phyloP scores from a whole-genome alignment of 2,888 invertebrate genomes.

The Nomada fabriciana region DNA sequence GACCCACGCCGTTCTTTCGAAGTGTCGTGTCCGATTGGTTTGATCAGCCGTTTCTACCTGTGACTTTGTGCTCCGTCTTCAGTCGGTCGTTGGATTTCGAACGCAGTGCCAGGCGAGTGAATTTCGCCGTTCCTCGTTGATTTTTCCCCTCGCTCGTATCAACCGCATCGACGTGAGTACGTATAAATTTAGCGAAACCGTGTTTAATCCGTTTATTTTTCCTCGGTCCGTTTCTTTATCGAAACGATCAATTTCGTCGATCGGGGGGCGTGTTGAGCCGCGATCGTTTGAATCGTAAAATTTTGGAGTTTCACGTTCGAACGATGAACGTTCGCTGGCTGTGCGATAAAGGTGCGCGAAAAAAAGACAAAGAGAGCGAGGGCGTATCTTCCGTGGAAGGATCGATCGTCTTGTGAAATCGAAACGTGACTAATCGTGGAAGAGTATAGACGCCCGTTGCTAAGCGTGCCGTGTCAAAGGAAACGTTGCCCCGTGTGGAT shows the following conservation, averaged over 20 bases:
- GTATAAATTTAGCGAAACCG: neutral
- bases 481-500: conserved; percentile 11
- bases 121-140: neutral
- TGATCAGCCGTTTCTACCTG: conserved; percentile 13
- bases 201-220: too few relatives aligned
- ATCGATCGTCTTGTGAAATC: conserved; percentile 70
- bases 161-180: neutral
- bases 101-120: neutral
- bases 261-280: neutral
- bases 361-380: conserved; percentile 20
- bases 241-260: neutral
- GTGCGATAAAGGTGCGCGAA: neutral
- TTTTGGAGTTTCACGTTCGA: conserved; percentile 21
- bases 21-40: conserved; percentile 11
- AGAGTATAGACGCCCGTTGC: conserved; percentile 40
- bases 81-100: neutral
- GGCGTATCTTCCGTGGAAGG: conserved; percentile 44
- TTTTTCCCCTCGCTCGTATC: neutral
- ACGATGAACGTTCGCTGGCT: conserved; percentile 27
- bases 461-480: conserved; percentile 23
- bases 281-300: conserved; percentile 35
- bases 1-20: conserved; percentile 4
- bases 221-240: too few relatives aligned
- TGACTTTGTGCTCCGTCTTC: neutral
- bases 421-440: conserved; percentile 71